Evolutionary conservation across 2,797 vertebrate species (phyloP).

Genomic region (Phalanger gymnotis): DNA sequence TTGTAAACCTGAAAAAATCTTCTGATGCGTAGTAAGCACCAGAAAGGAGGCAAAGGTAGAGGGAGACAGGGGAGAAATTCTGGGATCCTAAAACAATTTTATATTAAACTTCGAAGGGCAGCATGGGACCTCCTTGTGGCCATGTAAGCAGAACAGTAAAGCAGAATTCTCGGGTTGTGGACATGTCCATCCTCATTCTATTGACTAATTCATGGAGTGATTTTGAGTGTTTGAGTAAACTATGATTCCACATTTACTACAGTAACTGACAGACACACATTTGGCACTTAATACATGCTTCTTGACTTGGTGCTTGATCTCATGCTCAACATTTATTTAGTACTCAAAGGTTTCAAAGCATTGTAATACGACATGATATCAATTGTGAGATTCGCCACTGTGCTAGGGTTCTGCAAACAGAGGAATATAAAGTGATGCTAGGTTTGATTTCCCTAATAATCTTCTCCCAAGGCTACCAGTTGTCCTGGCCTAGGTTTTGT

Average conservation of each 20-base stretch:
- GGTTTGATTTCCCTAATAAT: neutral
- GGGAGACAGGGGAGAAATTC: neutral
- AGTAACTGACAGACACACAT: neutral
- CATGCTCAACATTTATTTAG: neutral
- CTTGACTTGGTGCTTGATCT: neutral
- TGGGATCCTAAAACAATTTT: neutral
- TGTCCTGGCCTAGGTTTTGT: neutral
- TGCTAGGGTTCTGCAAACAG: neutral
- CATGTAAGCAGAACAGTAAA: neutral
- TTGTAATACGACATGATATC: neutral
- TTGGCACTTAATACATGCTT: neutral
- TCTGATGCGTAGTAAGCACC: neutral
- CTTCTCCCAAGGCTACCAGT: neutral
- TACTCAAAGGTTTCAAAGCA: neutral
- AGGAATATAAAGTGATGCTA: neutral
- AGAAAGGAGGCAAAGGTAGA: neutral
- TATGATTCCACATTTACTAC: neutral
- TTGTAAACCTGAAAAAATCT: neutral
- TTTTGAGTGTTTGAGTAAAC: neutral
- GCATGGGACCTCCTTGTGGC: neutral
- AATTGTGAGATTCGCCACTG: neutral
- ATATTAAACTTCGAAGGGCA: neutral
- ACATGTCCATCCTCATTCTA: neutral
- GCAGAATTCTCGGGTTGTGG: neutral
- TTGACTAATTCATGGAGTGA: neutral